Conservation (phyloP, 2,113 vertebrate genomes). For the Pangasianodon gigas region DNA sequence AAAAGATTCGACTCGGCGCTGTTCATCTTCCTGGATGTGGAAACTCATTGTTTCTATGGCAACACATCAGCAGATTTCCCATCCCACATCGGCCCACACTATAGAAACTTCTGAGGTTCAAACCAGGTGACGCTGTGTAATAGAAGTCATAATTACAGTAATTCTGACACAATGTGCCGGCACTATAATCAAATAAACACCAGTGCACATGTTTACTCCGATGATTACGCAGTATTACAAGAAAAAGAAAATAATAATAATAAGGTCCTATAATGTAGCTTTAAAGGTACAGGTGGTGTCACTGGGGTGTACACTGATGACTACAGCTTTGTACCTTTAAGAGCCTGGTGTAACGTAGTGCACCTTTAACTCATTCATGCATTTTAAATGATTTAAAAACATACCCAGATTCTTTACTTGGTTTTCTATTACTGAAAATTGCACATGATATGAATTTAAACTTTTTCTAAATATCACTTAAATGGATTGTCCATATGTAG, state of each 20-base stretch:
- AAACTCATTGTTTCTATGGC: slow-evolving; percentile 1
- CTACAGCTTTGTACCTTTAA: not conserved
- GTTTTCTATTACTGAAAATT: no score
- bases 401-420: no score
- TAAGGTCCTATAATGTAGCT: not conserved
- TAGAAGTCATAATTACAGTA: not conserved
- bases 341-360: not conserved
- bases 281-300: not conserved
- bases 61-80: not conserved
- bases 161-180: not conserved
- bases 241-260: not conserved
- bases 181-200: not conserved
- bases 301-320: not conserved
- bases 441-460: no score
- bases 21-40: not conserved
- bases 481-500: not conserved
- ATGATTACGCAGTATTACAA: not conserved
- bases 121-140: not conserved
- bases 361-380: not conserved
- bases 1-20: not conserved
- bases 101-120: not conserved
- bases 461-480: no score
- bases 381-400: no score
- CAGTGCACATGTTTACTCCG: no score
- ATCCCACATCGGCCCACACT: not conserved